A percentile compares a stretch with the other conserved stretches of the same genome.
phyloP scores from a whole-genome alignment of 2,113 vertebrate genomes.

The Dipodomys merriami region DNA sequence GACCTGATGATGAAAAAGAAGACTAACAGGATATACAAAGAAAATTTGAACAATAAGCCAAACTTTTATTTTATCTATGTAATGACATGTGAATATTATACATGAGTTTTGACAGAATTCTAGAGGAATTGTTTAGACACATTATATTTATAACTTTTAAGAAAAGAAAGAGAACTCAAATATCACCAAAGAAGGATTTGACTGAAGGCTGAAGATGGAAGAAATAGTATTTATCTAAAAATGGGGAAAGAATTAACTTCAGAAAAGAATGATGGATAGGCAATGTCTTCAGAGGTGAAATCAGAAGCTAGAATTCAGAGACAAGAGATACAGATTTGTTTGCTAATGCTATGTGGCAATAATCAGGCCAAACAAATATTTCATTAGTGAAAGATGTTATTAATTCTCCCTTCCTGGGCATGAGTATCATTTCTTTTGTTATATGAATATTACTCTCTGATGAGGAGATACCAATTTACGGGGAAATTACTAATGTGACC shows the following conservation, averaged over 20 bases:
- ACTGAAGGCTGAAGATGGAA: background rate
- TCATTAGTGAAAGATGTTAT: background rate
- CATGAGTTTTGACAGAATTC: background rate
- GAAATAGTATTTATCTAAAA: background rate
- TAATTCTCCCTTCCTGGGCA: background rate
- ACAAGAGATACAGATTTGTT: background rate
- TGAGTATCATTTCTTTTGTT: background rate
- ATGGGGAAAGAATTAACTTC: background rate
- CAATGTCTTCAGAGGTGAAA: too few relatives aligned
- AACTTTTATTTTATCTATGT: background rate
- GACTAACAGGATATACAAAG: background rate
- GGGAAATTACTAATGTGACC: background rate
- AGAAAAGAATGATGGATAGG: background rate
- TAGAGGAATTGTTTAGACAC: background rate
- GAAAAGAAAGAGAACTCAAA: background rate
- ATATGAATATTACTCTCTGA: background rate
- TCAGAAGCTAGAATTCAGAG: too few relatives aligned
- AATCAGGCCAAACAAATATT: background rate
- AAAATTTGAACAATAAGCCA: background rate
- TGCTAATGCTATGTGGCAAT: background rate
- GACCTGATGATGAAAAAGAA: background rate
- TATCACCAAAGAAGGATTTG: background rate
- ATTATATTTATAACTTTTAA: background rate
- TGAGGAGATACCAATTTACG: background rate
- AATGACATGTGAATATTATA: background rate